A percentile compares a stretch with the other conserved stretches of the same genome.
Conservation (phyloP, 2,888 invertebrate genomes). For the Eucriotettix oculatus region DNA sequence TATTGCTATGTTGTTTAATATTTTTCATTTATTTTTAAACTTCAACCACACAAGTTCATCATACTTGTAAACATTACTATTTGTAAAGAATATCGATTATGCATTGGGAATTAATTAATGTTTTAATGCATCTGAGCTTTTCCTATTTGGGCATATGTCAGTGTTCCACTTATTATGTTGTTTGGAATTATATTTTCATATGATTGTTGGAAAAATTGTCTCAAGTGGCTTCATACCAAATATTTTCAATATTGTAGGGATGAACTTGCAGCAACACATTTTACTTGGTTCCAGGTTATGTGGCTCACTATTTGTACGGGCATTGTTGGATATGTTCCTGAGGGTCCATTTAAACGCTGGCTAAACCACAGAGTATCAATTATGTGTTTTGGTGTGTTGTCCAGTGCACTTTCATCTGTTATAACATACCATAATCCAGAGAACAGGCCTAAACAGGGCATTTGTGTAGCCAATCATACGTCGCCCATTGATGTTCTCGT, state of each 20-base stretch:
- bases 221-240: neutral
- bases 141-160: too few species aligned
- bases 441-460: slow-evolving; percentile 68
- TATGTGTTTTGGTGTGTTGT: slow-evolving; percentile 84
- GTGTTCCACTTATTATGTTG: too few species aligned
- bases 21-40: too few species aligned
- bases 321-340: slow-evolving; percentile 67
- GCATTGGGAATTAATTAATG: too few species aligned
- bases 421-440: slow-evolving; percentile 74
- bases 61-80: too few species aligned
- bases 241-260: neutral
- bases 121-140: too few species aligned
- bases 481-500: slow-evolving; percentile 96
- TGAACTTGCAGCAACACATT: neutral
- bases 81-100: too few species aligned
- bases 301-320: slow-evolving; percentile 77
- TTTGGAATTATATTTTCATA: neutral
- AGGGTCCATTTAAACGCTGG: slow-evolving; percentile 58
- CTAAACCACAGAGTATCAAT: slow-evolving; percentile 66
- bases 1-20: too few species aligned
- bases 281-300: slow-evolving; percentile 46
- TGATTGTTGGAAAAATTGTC: neutral
- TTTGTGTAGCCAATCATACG: slow-evolving; percentile 98
- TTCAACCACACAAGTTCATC: too few species aligned
- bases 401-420: slow-evolving; percentile 79